phyloP scores from a whole-genome alignment of 1,140 invertebrate genomes.

The Brachionus asplanchnoidis region DNA sequence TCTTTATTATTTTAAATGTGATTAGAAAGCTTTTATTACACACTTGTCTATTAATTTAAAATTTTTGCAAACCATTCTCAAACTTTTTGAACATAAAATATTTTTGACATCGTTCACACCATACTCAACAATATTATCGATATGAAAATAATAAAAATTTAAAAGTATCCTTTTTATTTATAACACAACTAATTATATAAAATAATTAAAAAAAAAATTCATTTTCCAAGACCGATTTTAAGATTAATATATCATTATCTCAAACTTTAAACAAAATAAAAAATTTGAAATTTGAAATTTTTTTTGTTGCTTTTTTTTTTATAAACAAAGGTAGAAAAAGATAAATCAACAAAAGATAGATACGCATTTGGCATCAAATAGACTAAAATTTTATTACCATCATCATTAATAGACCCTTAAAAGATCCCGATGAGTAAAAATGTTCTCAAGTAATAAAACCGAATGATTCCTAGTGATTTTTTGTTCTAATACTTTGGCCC shows the following conservation, averaged over 20 bases:
- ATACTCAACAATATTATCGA: no score
- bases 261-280: neutral
- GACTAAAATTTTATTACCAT: neutral
- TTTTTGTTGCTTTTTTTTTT: neutral
- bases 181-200: neutral
- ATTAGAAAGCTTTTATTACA: no score
- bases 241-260: neutral
- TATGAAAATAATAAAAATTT: neutral
- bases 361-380: neutral
- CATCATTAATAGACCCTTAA: neutral
- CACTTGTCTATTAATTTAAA: no score
- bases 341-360: neutral
- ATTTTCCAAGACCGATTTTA: neutral
- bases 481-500: neutral
- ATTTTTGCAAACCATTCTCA: no score
- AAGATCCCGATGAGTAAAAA: neutral
- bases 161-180: neutral
- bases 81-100: no score
- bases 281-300: no score
- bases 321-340: neutral
- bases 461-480: neutral
- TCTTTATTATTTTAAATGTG: no score
- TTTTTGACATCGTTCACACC: no score
- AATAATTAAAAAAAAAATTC: neutral
- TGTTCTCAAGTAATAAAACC: neutral